Conservation (phyloP, 1,140 invertebrate genomes). For the Olivierus martensii region DNA sequence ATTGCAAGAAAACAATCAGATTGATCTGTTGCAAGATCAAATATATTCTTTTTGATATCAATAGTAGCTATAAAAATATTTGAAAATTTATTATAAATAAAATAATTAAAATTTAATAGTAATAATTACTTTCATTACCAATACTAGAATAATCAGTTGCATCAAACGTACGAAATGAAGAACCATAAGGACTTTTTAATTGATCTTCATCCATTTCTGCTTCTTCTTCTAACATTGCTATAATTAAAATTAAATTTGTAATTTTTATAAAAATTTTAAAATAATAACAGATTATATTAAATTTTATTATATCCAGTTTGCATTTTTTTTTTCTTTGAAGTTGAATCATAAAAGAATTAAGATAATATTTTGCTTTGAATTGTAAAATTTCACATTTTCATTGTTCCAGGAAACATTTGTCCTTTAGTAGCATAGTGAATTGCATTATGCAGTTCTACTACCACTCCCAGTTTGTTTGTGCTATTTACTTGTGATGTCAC, state of each 20-base stretch:
- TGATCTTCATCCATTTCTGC: conserved; percentile 37
- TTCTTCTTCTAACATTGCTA: conserved; percentile 18
- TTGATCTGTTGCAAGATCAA: conserved; percentile 34
- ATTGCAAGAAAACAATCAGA: conserved; percentile 48
- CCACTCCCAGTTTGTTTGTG: too few species aligned
- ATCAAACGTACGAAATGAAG: conserved; percentile 89
- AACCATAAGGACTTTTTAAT: conserved; percentile 47
- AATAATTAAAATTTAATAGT: background rate
- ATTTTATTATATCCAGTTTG: background rate
- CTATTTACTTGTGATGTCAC: too few species aligned
- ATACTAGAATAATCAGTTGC: conserved; percentile 85
- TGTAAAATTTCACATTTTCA: too few species aligned
- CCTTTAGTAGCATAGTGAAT: too few species aligned
- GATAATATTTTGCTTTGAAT: too few species aligned
- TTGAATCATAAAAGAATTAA: too few species aligned
- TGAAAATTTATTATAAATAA: background rate
- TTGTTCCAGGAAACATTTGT: too few species aligned
- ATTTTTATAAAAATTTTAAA: background rate
- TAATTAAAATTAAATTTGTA: background rate
- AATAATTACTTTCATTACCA: conserved; percentile 37
- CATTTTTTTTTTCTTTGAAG: too few species aligned
- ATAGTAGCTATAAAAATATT: conserved; percentile 50
- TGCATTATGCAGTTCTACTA: too few species aligned
- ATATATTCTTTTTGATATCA: conserved; percentile 56
- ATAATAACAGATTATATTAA: conserved; percentile 5